These are phyloP conservation scores for Sapajus apella DNA, from an alignment of 2,113 vertebrate species.

Conservation along the genomic window DNA sequence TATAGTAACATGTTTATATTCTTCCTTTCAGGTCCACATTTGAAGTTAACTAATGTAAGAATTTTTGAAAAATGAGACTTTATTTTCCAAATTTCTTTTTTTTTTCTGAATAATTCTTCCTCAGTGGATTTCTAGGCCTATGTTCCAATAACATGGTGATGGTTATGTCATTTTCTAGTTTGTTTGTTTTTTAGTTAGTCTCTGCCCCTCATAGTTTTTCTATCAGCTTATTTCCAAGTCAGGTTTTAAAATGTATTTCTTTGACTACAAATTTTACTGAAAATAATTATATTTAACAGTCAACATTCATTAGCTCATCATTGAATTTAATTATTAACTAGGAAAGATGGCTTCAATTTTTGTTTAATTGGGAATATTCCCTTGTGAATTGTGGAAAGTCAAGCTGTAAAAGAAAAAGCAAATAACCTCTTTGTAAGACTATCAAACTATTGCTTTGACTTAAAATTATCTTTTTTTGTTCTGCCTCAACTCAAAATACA, in stretches of 20 bases:
- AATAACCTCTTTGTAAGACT: neutral
- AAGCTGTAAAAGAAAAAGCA: neutral
- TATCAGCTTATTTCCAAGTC: neutral
- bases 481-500: constrained; percentile 11
- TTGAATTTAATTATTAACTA: constrained; percentile 46
- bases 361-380: neutral
- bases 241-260: constrained; percentile 16
- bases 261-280: constrained; percentile 11
- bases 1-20: neutral
- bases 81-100: neutral
- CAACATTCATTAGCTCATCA: neutral
- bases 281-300: neutral
- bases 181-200: neutral
- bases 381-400: constrained; percentile 2
- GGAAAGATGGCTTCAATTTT: neutral
- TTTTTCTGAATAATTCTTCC: neutral
- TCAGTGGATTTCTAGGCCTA: neutral
- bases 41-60: neutral
- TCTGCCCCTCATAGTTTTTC: neutral
- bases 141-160: neutral
- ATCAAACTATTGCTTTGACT: neutral
- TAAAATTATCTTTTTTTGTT: neutral
- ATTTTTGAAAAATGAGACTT: constrained; percentile 29
- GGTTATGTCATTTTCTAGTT: neutral
- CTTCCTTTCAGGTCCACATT: neutral